Conservation (phyloP, 2,888 invertebrate genomes). For the Chalcosyrphus nemorum region DNA sequence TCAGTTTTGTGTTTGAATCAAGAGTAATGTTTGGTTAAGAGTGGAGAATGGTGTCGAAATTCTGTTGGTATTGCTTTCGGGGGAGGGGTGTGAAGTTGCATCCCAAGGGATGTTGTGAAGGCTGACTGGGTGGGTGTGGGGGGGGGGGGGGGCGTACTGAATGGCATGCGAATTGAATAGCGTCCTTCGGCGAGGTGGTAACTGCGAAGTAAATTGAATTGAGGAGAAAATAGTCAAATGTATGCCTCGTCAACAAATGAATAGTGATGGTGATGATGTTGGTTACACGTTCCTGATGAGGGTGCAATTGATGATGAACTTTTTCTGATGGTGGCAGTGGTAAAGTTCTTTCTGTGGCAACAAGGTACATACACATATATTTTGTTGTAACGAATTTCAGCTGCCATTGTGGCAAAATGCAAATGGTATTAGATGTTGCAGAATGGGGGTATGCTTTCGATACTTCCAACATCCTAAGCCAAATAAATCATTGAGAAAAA, state of each 20-base stretch:
- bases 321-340: too few relatives aligned
- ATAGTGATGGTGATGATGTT: conserved; percentile 70
- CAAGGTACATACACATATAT: too few relatives aligned
- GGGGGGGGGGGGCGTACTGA: not conserved
- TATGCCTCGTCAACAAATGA: conserved; percentile 69
- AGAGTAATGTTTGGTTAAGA: conserved; percentile 65
- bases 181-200: conserved; percentile 5
- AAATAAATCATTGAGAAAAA: too few relatives aligned
- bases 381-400: too few relatives aligned
- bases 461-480: too few relatives aligned
- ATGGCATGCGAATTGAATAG: conserved; percentile 12
- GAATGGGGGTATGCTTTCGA: too few relatives aligned
- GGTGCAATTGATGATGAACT: conserved; percentile 46
- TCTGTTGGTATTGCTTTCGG: not conserved
- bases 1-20: conserved; percentile 49
- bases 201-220: conserved; percentile 69
- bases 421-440: too few relatives aligned
- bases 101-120: conserved; percentile 13
- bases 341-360: too few relatives aligned
- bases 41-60: conserved; percentile 58
- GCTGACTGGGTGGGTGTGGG: not conserved
- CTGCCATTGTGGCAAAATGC: too few relatives aligned
- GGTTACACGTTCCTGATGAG: conserved; percentile 56
- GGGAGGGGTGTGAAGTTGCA: conserved; percentile 16
- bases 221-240: conserved; percentile 69